Conservation (phyloP, 2,113 vertebrate genomes). For the Chaenocephalus aceratus region DNA sequence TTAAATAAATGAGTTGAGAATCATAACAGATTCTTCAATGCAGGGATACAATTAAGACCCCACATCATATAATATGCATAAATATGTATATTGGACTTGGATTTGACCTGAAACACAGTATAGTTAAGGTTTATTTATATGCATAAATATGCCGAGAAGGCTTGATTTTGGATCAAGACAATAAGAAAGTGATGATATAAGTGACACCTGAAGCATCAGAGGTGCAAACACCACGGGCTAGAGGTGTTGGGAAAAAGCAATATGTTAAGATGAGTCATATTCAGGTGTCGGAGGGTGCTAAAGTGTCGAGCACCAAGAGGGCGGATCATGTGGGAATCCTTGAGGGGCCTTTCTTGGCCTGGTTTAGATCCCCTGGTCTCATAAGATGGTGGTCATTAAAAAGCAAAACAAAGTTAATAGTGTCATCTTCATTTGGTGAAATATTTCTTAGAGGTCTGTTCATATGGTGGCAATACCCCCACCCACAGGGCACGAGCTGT, state of each 20-base stretch:
- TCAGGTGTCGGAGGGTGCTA: not conserved
- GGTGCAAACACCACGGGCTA: slow-evolving; percentile 3
- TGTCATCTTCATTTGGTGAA: not conserved
- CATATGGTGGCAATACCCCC: not conserved
- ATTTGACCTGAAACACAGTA: not conserved
- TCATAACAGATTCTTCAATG: not conserved
- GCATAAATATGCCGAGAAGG: too few relatives aligned
- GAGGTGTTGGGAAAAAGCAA: not conserved
- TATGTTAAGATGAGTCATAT: slow-evolving; percentile 33
- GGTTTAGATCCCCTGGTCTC: not conserved
- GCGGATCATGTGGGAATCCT: not conserved
- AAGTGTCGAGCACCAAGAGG: not conserved
- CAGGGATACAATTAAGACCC: not conserved
- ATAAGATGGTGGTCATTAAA: not conserved
- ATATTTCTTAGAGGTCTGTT: not conserved
- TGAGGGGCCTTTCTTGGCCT: not conserved
- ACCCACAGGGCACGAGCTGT: not conserved
- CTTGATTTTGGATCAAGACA: not conserved
- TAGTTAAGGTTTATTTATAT: too few relatives aligned
- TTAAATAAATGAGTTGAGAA: not conserved
- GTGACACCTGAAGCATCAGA: not conserved
- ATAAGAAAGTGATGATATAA: not conserved
- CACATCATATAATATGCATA: not conserved
- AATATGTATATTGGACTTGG: not conserved
- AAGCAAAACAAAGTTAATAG: too few relatives aligned